A percentile compares a stretch with the other conserved stretches of the same genome.
These are phyloP conservation scores for Gymnarchus niloticus DNA, from an alignment of 2,113 vertebrate species.

Conservation along the genomic window DNA sequence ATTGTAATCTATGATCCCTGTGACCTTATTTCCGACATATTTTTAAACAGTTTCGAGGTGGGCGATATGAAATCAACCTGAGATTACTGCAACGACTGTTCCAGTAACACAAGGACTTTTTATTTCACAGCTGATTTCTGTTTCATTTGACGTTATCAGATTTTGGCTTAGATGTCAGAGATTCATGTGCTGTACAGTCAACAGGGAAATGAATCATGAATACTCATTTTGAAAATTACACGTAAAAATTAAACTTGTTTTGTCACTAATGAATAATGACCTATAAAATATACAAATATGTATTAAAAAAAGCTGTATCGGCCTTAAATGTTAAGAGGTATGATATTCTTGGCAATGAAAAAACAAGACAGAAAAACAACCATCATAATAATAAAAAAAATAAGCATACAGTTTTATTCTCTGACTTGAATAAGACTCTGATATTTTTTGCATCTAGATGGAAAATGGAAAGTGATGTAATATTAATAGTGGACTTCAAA, in stretches of 20 bases:
- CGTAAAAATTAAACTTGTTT: neutral
- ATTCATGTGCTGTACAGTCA: too few relatives aligned
- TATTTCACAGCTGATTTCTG: neutral
- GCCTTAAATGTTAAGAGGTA: neutral
- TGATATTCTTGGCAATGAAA: neutral
- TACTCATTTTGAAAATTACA: neutral
- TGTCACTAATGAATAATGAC: neutral
- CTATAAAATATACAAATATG: neutral
- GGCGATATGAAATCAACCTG: neutral
- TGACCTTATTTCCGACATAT: neutral
- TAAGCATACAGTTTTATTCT: neutral
- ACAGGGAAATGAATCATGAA: neutral
- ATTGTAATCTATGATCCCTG: neutral
- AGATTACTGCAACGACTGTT: neutral
- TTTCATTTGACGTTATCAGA: neutral
- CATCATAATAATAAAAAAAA: slow-evolving; percentile 1
- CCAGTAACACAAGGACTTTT: neutral
- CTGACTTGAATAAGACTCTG: neutral
- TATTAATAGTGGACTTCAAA: slow-evolving; percentile 27
- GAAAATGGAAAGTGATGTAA: slow-evolving; percentile 24
- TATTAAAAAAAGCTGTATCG: neutral
- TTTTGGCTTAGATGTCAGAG: too few relatives aligned
- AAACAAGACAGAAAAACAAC: neutral
- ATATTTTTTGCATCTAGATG: neutral
- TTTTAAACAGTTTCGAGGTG: neutral